These are phyloP conservation scores for Pachydiplax longipennis DNA, from an alignment of 2,888 invertebrate genomes.

Conservation along the genomic window DNA sequence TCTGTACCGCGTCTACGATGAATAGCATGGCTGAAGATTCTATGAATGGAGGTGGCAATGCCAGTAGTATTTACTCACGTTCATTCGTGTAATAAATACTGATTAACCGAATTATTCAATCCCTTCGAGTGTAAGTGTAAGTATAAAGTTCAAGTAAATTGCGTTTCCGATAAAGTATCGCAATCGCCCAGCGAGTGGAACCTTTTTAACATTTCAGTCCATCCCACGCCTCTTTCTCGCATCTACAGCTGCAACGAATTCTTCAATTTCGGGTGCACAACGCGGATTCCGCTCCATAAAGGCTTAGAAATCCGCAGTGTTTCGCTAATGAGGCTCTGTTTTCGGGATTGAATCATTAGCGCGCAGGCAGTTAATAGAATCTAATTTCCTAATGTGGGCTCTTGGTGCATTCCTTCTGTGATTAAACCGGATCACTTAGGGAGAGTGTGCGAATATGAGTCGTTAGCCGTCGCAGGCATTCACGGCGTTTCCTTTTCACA, in stretches of 20 bases:
- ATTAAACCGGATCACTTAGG: background rate
- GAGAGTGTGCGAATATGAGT: background rate
- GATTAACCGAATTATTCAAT: too few relatives aligned
- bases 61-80: too few relatives aligned
- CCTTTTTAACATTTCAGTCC: too few relatives aligned
- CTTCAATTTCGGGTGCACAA: too few relatives aligned
- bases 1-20: too few relatives aligned
- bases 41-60: too few relatives aligned
- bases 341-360: background rate
- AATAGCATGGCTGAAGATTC: too few relatives aligned
- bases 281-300: background rate
- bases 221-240: background rate
- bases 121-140: too few relatives aligned
- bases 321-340: background rate
- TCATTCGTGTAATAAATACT: too few relatives aligned
- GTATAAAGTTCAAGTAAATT: too few relatives aligned
- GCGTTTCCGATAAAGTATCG: too few relatives aligned
- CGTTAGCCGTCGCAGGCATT: background rate
- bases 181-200: too few relatives aligned
- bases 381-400: background rate
- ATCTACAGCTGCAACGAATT: background rate
- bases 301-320: background rate
- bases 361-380: conserved; percentile 1
- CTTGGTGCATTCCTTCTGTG: background rate
- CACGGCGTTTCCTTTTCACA: background rate